These are phyloP conservation scores for Sycophaga agraensis DNA, from an alignment of 1,140 invertebrate species.

Conservation along the genomic window DNA sequence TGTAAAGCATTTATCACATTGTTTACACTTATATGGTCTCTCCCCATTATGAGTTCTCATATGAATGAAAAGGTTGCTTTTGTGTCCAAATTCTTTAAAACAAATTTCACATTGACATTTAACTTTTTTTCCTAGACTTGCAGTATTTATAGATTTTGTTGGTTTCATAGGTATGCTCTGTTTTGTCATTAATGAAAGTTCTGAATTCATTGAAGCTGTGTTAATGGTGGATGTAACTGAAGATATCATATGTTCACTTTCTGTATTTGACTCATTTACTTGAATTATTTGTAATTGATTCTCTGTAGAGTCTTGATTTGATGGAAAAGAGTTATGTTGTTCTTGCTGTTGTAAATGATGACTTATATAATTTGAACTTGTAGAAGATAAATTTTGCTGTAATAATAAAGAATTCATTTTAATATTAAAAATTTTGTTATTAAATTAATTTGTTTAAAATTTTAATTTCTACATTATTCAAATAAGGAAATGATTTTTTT, in stretches of 20 bases:
- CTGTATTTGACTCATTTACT: conserved; percentile 33
- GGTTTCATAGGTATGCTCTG: conserved; percentile 45
- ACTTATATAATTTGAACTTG: conserved; percentile 10
- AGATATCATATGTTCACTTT: conserved; percentile 27
- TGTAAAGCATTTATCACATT: conserved; percentile 71
- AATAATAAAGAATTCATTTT: conserved; percentile 13
- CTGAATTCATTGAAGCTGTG: conserved; percentile 14
- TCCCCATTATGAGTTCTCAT: conserved; percentile 68
- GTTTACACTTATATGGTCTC: conserved; percentile 69
- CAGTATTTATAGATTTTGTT: conserved; percentile 35
- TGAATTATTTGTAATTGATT: conserved; percentile 31
- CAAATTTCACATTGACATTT: conserved; percentile 62
- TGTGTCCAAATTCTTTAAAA: conserved; percentile 60
- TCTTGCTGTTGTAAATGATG: conserved; percentile 21
- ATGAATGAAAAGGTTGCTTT: conserved; percentile 62
- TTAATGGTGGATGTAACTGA: conserved; percentile 24
- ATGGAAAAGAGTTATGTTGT: conserved; percentile 13
- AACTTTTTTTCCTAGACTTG: conserved; percentile 40
- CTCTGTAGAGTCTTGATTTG: conserved; percentile 9
- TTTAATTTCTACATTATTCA: not conserved
- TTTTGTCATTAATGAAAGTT: conserved; percentile 23
- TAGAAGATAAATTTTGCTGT: conserved; percentile 13
- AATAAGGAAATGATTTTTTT: no score
- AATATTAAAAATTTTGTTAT: not conserved
- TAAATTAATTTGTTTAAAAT: not conserved